Base-by-base conservation (phyloP, 2,797 vertebrate genomes). In the Muscicapa striata region DNA sequence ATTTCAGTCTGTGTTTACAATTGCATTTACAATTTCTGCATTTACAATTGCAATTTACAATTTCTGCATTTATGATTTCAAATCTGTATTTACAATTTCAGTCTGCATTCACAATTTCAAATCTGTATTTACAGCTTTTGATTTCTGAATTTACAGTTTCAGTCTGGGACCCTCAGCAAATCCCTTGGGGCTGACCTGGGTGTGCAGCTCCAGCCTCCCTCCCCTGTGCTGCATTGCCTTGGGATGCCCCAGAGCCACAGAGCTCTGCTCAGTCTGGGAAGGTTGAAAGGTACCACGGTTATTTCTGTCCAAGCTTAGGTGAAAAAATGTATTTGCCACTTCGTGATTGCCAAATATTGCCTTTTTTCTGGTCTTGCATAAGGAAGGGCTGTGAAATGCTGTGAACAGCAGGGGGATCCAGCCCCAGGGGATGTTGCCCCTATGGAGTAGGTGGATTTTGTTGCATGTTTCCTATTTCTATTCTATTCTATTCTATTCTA, bases 371-470 rank as follows among this genome's bases (percentile, higher is more conserved):
- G 38, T 12, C 67, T 51, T 68, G 73, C 38, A 58, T 11, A 38
- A 68, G 64, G n/a, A 19, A 57, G 54, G 69, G 30, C 86, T 55
- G 15, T 0, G 0, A 30, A 54, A 4, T 0, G 1, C 5, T 19
- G 21, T 15, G 84, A 26, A 4, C 15, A 27, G n/a, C 1, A 13
- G 27, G 40, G 51, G n/a, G 15, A 6, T 57, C 16, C 14, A n/a
- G 32, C 7, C 52, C 51, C 17, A n/a, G 85, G 82, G 21, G 34
- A 7, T 3, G 26, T 5, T 93, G 69, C 58, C 79, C 59, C 57
- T 30, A 2, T 0, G 4, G 61, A 40, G 27, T 9, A 15, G 4
- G 22, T 73, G 55, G 29, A 34, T 94, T 73, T 69, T 21, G 23
- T 8, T 59, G 40, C 61, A 38, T 0, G 0, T 69, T 63, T 58